phyloP scores from a whole-genome alignment of 2,113 vertebrate species.

The Geococcyx californianus region DNA sequence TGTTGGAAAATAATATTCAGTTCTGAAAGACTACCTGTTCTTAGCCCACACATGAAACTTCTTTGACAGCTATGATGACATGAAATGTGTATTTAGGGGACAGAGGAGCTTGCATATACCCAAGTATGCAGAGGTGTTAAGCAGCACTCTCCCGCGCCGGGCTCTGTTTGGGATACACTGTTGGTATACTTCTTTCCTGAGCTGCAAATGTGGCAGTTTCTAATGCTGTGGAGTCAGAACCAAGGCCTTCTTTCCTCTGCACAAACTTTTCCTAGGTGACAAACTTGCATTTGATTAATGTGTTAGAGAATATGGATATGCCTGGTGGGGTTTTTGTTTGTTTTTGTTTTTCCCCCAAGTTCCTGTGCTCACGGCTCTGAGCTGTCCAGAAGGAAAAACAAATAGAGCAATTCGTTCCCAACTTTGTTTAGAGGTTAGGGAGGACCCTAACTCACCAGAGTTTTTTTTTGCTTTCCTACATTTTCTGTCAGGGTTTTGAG shows the following conservation, averaged over 20 bases:
- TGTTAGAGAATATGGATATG: not conserved
- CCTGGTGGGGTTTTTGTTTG: not conserved
- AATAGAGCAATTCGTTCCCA: not conserved
- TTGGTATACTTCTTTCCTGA: not conserved
- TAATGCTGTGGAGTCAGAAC: not conserved
- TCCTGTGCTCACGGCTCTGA: not conserved
- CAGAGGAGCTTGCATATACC: not conserved
- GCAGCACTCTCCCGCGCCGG: not conserved
- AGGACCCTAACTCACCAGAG: not conserved
- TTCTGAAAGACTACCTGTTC: not conserved
- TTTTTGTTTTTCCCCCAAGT: accelerated
- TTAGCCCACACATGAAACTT: not conserved
- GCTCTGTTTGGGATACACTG: not conserved
- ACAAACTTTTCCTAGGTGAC: not conserved
- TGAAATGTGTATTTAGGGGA: accelerated
- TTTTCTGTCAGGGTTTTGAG: not conserved
- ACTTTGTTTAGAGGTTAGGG: not conserved
- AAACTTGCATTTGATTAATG: not conserved
- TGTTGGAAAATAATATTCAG: not conserved
- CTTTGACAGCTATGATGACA: accelerated
- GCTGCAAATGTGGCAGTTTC: not conserved
- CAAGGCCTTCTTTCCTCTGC: not conserved
- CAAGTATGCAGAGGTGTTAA: not conserved
- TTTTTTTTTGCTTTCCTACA: not conserved
- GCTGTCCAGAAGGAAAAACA: not conserved